A percentile compares a stretch with the other conserved stretches of the same genome.
phyloP scores from a whole-genome alignment of 2,113 vertebrate genomes.

The Chitala chitala region DNA sequence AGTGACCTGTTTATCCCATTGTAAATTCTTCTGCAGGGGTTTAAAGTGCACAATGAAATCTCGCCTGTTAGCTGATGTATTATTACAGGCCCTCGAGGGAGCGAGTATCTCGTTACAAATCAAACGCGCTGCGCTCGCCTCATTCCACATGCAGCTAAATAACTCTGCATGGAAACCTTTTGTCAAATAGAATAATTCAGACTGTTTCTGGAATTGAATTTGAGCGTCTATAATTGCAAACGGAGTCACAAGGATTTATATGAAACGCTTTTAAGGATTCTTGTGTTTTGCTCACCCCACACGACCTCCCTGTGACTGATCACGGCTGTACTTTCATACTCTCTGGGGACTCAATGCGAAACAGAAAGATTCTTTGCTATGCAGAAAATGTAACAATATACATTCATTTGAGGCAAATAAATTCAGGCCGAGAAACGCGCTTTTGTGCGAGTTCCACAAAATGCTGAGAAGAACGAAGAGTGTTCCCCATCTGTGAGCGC shows the following conservation, averaged over 20 bases:
- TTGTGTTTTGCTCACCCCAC: conserved; percentile 35
- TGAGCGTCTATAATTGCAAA: conserved; percentile 40
- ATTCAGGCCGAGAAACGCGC: conserved; percentile 13
- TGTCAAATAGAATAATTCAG: conserved; percentile 36
- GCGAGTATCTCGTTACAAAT: conserved; percentile 39
- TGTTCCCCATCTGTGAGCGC: neutral
- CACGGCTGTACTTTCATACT: conserved; percentile 15
- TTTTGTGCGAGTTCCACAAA: neutral
- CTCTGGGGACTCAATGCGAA: conserved; percentile 20
- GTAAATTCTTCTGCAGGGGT: conserved; percentile 31
- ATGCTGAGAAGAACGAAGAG: conserved; percentile 7
- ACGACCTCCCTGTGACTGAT: conserved; percentile 37
- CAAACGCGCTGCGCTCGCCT: conserved; percentile 29
- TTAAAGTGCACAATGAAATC: conserved; percentile 29
- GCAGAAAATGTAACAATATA: conserved; percentile 28
- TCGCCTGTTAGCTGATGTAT: conserved; percentile 35
- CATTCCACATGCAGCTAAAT: conserved; percentile 39
- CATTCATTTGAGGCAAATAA: conserved; percentile 12
- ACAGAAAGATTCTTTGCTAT: conserved; percentile 27
- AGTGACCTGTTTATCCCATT: conserved; percentile 36
- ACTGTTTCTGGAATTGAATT: conserved; percentile 41
- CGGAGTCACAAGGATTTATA: conserved; percentile 42
- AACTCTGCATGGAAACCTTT: conserved; percentile 39
- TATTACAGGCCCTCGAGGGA: conserved; percentile 39
- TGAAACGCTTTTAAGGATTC: conserved; percentile 43